These are phyloP conservation scores for Microhierax caerulescens DNA, from an alignment of 2,797 vertebrate genomes.

Conservation along the genomic window DNA sequence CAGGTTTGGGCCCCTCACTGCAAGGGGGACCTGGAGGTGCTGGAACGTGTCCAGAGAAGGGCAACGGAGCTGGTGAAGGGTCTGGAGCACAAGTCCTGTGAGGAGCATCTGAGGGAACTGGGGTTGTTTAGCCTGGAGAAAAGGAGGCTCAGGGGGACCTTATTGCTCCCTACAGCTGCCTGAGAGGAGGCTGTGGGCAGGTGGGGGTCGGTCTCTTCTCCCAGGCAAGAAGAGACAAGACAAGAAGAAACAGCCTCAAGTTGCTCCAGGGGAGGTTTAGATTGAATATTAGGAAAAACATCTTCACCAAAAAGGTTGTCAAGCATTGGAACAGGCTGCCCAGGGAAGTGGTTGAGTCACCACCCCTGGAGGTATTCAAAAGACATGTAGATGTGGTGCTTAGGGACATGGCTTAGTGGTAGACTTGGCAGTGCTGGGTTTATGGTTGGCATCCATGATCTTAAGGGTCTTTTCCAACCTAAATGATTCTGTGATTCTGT, in stretches of 20 bases:
- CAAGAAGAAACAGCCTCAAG: neutral
- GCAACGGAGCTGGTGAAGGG: fast-evolving
- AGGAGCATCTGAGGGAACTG: neutral
- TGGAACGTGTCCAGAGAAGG: fast-evolving
- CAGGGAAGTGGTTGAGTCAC: neutral
- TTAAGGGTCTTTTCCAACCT: neutral
- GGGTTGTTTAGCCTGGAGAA: neutral
- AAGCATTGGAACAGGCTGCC: neutral
- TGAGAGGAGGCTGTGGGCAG: neutral
- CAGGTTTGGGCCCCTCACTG: neutral
- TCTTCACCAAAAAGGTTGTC: neutral
- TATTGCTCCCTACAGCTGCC: neutral
- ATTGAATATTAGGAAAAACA: neutral
- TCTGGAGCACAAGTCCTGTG: neutral
- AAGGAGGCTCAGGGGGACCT: neutral
- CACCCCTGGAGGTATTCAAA: neutral
- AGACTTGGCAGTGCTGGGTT: neutral
- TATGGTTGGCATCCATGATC: neutral
- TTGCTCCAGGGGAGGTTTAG: neutral
- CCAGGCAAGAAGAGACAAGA: neutral
- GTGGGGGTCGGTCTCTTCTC: neutral
- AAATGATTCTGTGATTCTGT: neutral
- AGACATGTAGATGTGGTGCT: fast-evolving
- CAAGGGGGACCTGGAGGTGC: too few species aligned
- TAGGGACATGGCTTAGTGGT: neutral